A percentile compares a stretch with the other conserved stretches of the same genome.
Conservation (phyloP, 2,797 vertebrate genomes). For the Halcyon chelicuti region DNA sequence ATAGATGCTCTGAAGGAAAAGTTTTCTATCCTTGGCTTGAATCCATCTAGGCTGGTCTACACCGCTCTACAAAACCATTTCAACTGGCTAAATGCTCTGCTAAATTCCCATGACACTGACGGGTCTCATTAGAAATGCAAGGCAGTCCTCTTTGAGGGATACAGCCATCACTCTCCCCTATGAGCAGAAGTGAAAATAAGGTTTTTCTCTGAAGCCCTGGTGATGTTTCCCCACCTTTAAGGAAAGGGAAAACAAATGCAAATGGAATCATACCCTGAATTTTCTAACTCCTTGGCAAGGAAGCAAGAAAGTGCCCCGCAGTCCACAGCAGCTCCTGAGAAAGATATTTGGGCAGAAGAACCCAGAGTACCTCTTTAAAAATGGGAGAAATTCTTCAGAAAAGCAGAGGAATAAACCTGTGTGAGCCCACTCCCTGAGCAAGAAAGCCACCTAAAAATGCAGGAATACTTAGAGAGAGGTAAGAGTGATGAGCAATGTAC, state of each 20-base stretch:
- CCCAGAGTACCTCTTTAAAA: not conserved
- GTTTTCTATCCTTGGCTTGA: conserved; percentile 41
- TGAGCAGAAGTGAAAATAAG: not conserved
- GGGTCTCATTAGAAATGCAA: conserved; percentile 42
- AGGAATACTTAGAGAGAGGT: not conserved
- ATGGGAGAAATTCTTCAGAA: not conserved
- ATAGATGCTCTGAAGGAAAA: conserved; percentile 52
- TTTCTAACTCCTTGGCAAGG: not conserved
- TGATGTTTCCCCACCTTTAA: not conserved
- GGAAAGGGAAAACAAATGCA: not conserved
- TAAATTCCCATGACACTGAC: conserved; percentile 32
- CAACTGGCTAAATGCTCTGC: conserved; percentile 46
- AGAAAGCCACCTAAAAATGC: conserved; percentile 6
- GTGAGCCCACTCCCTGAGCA: not conserved
- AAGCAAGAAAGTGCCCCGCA: not conserved
- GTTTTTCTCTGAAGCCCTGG: not conserved
- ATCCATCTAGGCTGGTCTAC: conserved; percentile 24
- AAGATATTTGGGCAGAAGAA: not conserved
- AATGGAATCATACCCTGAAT: not conserved
- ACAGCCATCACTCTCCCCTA: not conserved
- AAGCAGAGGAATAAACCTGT: not conserved
- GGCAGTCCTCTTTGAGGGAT: not conserved
- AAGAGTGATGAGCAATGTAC: not conserved
- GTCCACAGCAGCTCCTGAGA: not conserved
- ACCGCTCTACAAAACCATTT: conserved; percentile 33